Evolutionary conservation across 2,888 invertebrate species (phyloP), one percentile per base, ranked within the genome.

Genomic region (Helleia helle): DNA sequence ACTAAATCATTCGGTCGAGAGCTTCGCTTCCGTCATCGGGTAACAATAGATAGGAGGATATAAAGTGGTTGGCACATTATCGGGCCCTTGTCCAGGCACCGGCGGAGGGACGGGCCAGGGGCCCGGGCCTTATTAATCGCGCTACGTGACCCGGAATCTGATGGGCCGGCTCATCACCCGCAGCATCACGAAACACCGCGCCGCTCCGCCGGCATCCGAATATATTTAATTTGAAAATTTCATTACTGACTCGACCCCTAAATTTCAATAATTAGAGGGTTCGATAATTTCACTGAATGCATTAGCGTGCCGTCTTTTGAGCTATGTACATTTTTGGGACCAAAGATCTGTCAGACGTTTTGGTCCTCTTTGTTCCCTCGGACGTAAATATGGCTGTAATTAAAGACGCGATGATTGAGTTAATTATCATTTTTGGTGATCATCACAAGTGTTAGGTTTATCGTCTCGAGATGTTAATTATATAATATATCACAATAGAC

Each of bases 91-190:
- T 25, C 37, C 36, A 34, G 24, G 17, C 11, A n/a, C n/a, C n/a
- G 25, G 27, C 41, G 47, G 42, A 41, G 41, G 41, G 46, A 44
- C 50, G 42, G 41, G n/a, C n/a, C n/a, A 42, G 43, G 18, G 22
- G 8, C 22, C 38, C 46, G 55, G 47, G 52, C 48, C 48, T 51
- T 54, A 61, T 62, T 63, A 62, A 64, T 61, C 56, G 62, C 40
- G 52, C 48, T 53, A 70, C 68, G 71, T 71, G 72, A 64, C 62
- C 58, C 50, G 70, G 56, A 62, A 56, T 53, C 54, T 52, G 54
- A 63, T 57, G 52, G 48, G 48, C 36, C 24, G 38, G n/a, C n/a
- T n/a, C n/a, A n/a, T n/a, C n/a, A n/a, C n/a, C n/a, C n/a, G n/a
- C 41, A 41, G 37, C 36, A 37, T 44, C 40, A 40, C 30, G 37